A percentile compares a stretch with the other conserved stretches of the same genome.
Evolutionary conservation across 2,888 invertebrate genomes (phyloP).

Genomic region (Tridacna gigas): DNA sequence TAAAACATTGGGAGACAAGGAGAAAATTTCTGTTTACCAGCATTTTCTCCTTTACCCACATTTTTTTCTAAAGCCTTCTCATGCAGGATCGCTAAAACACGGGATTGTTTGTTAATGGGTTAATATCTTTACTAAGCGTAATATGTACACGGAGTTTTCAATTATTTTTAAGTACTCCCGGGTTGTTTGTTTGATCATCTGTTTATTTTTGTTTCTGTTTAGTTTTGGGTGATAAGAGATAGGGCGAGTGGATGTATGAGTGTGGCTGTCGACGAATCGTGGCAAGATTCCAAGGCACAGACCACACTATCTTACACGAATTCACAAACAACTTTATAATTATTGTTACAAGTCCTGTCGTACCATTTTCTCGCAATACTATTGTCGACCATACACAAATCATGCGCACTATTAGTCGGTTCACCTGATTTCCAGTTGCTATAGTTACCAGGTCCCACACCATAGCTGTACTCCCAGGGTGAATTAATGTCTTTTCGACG

Average conservation of each 20-base stretch:
- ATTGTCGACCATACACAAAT: neutral
- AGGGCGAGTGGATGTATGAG: too few species aligned
- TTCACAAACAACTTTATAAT: slow-evolving; percentile 1
- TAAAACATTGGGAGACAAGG: too few species aligned
- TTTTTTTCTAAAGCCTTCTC: neutral
- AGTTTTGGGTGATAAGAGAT: too few species aligned
- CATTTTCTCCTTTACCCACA: neutral
- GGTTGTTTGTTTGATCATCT: too few species aligned
- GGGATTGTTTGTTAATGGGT: neutral
- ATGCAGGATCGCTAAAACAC: neutral
- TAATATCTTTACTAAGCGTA: neutral
- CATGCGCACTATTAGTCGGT: neutral
- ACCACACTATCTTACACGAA: neutral
- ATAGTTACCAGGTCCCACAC: neutral
- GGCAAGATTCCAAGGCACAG: too few species aligned
- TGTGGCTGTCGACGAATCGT: too few species aligned
- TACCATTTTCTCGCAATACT: neutral
- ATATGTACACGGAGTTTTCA: too few species aligned
- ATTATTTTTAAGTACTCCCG: too few species aligned
- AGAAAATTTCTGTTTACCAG: too few species aligned
- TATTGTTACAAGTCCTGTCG: neutral
- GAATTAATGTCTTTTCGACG: neutral
- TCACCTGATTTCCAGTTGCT: slow-evolving; percentile 8
- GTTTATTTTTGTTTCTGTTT: too few species aligned
- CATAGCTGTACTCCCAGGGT: slow-evolving; percentile 19